Evolutionary conservation across 2,797 vertebrate genomes (phyloP), one percentile per base, ranked within the genome.

Genomic region (Alcedo atthis): DNA sequence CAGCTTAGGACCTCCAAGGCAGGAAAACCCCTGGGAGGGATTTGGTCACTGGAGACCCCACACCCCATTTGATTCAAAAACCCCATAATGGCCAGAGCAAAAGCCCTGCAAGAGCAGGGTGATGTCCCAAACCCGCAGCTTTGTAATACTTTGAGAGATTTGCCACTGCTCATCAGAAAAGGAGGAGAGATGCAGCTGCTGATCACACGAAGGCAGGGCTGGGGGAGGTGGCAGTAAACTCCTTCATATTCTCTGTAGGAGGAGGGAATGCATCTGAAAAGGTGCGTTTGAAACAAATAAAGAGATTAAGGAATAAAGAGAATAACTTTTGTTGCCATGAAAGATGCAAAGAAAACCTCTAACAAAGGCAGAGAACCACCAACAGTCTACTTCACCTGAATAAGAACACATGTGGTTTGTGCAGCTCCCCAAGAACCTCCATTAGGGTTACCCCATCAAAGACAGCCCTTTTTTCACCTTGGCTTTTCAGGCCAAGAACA

Each of bases 21-120:
- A 85, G 51, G 61, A 77, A 88, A 86, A 18, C 1, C 21, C 20
- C 35, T 0, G 1, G 32, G 19, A 81, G 17, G 40, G 68, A 59
- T 87, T 51, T 71, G 21, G 28, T 81, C 61, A 18, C 69, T 73
- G 35, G 15, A 87, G 17, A 15, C n/a, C 40, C 42, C 15, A 16
- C 12, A 18, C 9, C 46, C 21, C 4, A 11, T 54, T 78, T 0
- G 0, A 43, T 74, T 51, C 12, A 22, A 42, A 79, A 87, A 58
- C 30, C 32, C 64, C 0, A 0, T 58, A 37, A 49, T 0, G 2
- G 64, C 37, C 66, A 71, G 54, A 83, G 42, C 66, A 81, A 49
- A 57, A 82, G 8, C 10, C 16, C 26, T 40, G 37, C 37, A 40
- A 32, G 26, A 80, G 54, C 28, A 77, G 43, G 37, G n/a, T 6